Base-by-base conservation (phyloP, 2,113 vertebrate species). In the Otus sunia region DNA sequence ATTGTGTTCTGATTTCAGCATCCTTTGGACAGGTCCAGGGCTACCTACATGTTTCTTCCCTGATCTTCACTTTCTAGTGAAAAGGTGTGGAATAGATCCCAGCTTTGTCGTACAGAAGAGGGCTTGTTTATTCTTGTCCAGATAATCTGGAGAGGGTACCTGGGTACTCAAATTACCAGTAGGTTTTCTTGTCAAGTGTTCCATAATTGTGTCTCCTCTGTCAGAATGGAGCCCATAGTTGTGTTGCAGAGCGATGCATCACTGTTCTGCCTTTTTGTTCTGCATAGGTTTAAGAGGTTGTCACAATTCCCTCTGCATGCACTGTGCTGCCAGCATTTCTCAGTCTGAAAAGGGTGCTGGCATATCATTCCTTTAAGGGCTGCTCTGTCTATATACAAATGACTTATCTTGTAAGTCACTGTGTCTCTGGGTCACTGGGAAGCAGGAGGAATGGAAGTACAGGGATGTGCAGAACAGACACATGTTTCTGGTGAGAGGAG, bases 191-290 rank as follows among this genome's bases (percentile, higher is more conserved):
- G 73, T 36, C 30, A 73, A 73, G 5, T 15, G 5, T 53, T 53
- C 21, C 1, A 0, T 52, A 60, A 37, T 20, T 3, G 4, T 3
- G 8, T 0, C 25, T 72, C 12, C 34, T 79, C 29, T 76, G 13
- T 56, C 62, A 88, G n/a, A 72, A n/a, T 23, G 59, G 29, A 80
- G 37, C 7, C 49, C 11, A 5, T 62, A 37, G 15, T 37, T 85
- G 21, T 27, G 21, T n/a, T 78, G 59, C 27, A 79, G 37, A 41
- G 26, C 0, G 2, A 13, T 43, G 50, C 15, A 32, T 41, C 32
- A 21, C 19, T 43, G 4, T 64, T 72, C 30, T 78, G 53, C 34
- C 58, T 90, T 77, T 75, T 25, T 26, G 4, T 69, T 90, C 37
- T 68, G 12, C 39, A 10, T 21, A 45, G 4, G 4, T 88, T 63